Evolutionary conservation across 2,888 invertebrate species (phyloP).

Genomic region (Therioaphis trifolii): DNA sequence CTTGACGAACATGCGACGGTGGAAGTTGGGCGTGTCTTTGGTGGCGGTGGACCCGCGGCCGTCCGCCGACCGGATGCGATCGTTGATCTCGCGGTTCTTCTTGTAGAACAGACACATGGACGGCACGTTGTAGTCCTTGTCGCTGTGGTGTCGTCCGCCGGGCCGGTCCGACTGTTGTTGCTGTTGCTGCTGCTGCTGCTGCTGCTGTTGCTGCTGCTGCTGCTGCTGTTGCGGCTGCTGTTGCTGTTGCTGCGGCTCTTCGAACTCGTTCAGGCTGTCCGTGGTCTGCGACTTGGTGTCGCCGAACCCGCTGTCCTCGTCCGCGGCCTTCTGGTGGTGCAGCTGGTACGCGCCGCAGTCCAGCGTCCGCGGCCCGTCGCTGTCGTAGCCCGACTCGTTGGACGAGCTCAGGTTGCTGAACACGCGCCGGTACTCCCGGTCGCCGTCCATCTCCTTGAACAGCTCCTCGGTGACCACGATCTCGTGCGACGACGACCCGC

Average conservation of each 20-base stretch:
- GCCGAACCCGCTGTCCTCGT: conserved; percentile 58
- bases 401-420: conserved; percentile 79
- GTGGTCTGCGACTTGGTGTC: conserved; percentile 53
- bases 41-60: neutral
- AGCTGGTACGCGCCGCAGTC: conserved; percentile 23
- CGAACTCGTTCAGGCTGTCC: conserved; percentile 58
- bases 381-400: conserved; percentile 86
- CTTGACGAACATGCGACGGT: conserved; percentile 66
- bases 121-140: conserved; percentile 61
- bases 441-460: conserved; percentile 59
- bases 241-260: conserved; percentile 11
- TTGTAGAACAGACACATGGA: conserved; percentile 65
- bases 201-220: conserved; percentile 1
- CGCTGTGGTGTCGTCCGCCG: conserved; percentile 7
- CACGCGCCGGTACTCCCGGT: conserved; percentile 61
- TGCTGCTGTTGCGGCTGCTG: no score
- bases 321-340: conserved; percentile 2
- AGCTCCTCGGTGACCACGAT: conserved; percentile 57
- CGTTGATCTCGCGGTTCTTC: conserved; percentile 64
- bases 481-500: conserved; percentile 16
- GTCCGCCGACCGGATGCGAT: conserved; percentile 49
- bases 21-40: conserved; percentile 64
- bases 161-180: no score
- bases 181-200: no score
- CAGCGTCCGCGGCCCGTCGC: conserved; percentile 70